Evolutionary conservation across 2,113 vertebrate species (phyloP).

Genomic region (Albula goreensis): DNA sequence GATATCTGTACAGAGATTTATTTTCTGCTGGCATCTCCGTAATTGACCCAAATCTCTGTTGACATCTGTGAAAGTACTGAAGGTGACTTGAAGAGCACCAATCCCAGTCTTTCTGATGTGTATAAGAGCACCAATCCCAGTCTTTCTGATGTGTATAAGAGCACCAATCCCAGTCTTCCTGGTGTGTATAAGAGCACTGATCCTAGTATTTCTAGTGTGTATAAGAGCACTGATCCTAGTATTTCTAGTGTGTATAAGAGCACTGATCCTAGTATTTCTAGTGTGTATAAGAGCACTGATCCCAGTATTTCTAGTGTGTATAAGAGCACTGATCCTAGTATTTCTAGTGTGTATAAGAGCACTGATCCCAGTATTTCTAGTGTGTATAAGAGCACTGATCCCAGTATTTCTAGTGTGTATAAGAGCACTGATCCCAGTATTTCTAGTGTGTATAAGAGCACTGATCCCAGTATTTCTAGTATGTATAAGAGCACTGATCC

Average conservation of each 20-base stretch:
- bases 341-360: too few species aligned
- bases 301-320: background rate
- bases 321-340: background rate
- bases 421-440: too few species aligned
- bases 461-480: too few species aligned
- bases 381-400: too few species aligned
- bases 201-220: background rate
- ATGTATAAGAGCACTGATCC: background rate
- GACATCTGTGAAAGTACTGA: constrained; percentile 81
- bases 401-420: too few species aligned
- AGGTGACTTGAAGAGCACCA: constrained; percentile 63
- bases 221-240: background rate
- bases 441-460: too few species aligned
- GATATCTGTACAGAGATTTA: too few species aligned
- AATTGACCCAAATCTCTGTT: background rate
- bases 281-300: background rate
- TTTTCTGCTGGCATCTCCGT: background rate
- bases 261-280: background rate
- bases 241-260: background rate
- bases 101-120: background rate
- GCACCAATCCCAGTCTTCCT: background rate
- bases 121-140: background rate
- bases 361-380: too few species aligned
- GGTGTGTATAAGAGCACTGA: background rate
- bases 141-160: background rate